Evolutionary conservation across 2,797 vertebrate genomes (phyloP).

Genomic region (Eulemur mongoz): DNA sequence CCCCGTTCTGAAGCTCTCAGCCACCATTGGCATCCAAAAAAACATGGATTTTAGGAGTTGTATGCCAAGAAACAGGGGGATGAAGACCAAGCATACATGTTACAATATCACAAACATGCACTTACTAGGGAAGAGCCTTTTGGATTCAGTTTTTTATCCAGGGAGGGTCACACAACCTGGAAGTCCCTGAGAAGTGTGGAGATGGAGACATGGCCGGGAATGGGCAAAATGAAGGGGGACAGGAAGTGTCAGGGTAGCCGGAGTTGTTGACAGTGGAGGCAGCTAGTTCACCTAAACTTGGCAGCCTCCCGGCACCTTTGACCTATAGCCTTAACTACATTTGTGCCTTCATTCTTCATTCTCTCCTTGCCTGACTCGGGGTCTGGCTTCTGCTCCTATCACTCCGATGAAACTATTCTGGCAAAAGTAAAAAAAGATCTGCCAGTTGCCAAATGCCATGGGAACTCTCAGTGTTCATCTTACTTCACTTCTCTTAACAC

Average conservation of each 20-base stretch:
- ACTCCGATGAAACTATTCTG: background rate
- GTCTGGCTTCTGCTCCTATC: background rate
- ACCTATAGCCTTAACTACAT: background rate
- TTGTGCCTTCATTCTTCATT: background rate
- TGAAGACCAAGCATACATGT: background rate
- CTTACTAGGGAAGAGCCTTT: background rate
- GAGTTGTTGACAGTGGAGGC: background rate
- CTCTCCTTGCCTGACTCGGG: background rate
- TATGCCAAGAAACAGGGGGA: background rate
- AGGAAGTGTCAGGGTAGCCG: background rate
- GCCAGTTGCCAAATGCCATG: background rate
- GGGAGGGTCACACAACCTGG: background rate
- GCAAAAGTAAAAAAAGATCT: background rate
- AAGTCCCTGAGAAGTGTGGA: background rate
- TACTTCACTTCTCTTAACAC: background rate
- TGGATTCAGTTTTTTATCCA: background rate
- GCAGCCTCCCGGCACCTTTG: background rate
- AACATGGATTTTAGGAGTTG: background rate
- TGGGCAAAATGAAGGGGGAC: background rate
- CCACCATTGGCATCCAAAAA: background rate
- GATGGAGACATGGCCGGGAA: background rate
- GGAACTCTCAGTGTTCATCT: background rate
- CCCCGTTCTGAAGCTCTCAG: background rate
- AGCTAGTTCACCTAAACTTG: background rate
- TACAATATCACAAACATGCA: background rate